phyloP scores from a whole-genome alignment of 2,888 invertebrate species.

The Poecilobothrus nobilitatus region DNA sequence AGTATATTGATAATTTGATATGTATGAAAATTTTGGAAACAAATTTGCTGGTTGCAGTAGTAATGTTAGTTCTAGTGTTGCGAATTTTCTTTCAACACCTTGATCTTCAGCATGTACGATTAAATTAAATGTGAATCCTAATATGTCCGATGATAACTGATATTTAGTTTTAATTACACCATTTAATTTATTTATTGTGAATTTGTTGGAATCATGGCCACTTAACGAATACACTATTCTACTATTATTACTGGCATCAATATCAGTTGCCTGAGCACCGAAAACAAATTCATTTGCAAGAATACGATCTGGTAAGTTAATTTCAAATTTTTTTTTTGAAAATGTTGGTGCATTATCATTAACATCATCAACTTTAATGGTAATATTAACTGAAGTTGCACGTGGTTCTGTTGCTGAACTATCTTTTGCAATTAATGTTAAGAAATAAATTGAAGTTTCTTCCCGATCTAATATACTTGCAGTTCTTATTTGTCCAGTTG shows the following conservation, averaged over 20 bases:
- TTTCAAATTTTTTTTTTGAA: conserved; percentile 62
- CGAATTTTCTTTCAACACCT: conserved; percentile 59
- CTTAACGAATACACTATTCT: conserved; percentile 68
- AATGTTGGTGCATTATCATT: conserved; percentile 81
- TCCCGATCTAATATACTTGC: conserved; percentile 69
- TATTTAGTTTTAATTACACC: conserved; percentile 78
- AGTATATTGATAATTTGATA: conserved; percentile 62
- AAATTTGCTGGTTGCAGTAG: conserved; percentile 65
- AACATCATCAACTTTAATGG: conserved; percentile 68
- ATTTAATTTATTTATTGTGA: conserved; percentile 67
- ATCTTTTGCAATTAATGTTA: conserved; percentile 82
- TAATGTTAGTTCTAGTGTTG: conserved; percentile 67
- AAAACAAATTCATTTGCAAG: conserved; percentile 77
- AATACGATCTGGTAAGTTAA: conserved; percentile 75
- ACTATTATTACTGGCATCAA: conserved; percentile 73
- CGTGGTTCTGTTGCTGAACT: conserved; percentile 77
- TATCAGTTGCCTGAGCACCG: conserved; percentile 78
- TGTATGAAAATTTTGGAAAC: conserved; percentile 70
- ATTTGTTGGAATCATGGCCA: conserved; percentile 68
- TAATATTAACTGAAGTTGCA: conserved; percentile 74
- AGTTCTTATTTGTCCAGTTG: conserved; percentile 71
- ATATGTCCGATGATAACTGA: conserved; percentile 52
- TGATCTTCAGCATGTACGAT: conserved; percentile 74
- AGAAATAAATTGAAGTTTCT: conserved; percentile 63
- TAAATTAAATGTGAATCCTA: conserved; percentile 56